A percentile compares a stretch with the other conserved stretches of the same genome.
Evolutionary conservation across 2,113 vertebrate species (phyloP).

Genomic region (Monarcha castaneiventris): DNA sequence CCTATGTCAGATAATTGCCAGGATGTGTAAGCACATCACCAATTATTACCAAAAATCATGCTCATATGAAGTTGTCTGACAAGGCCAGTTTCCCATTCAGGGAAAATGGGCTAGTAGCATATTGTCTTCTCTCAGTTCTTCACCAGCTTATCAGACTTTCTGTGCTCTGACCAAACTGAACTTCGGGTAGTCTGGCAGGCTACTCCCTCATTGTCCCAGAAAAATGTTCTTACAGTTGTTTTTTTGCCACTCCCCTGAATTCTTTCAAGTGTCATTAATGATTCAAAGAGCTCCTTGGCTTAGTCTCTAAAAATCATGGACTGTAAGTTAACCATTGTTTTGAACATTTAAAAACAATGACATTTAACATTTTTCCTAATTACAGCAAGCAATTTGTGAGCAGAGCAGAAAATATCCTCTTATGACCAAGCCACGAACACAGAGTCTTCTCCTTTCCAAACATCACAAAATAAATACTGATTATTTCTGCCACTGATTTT

Average conservation of each 20-base stretch:
- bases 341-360: background rate
- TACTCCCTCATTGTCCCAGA: background rate
- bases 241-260: background rate
- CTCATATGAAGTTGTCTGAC: background rate
- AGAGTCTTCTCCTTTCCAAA: background rate
- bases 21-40: background rate
- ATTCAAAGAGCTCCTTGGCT: background rate
- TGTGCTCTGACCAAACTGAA: background rate
- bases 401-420: background rate
- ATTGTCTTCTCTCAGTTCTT: background rate
- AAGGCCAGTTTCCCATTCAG: background rate
- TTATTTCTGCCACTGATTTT: background rate
- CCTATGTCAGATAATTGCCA: background rate
- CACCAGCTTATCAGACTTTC: background rate
- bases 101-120: background rate
- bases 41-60: background rate
- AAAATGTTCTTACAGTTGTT: background rate
- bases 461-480: background rate
- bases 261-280: background rate
- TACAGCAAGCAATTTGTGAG: background rate
- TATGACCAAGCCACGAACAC: background rate
- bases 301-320: background rate
- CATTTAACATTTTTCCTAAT: background rate
- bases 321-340: background rate
- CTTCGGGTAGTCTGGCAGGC: background rate